Evolutionary conservation across 1,140 invertebrate species (phyloP), one percentile per base, ranked within the genome.

Genomic region (Danaus plexippus): DNA sequence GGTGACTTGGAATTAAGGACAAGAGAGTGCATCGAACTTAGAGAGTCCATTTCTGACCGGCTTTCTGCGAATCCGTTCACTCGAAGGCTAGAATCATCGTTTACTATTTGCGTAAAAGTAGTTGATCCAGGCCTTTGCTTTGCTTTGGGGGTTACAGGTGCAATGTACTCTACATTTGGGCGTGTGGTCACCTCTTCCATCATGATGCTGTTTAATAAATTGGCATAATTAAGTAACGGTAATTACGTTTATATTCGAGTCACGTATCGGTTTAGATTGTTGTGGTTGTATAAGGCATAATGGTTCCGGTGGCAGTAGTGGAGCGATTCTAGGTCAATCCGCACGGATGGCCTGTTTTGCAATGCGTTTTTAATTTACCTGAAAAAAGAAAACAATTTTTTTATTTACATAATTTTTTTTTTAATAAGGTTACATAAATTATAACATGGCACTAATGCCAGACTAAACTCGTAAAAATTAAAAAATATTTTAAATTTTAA

Each of bases 21-120:
- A 77, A 85, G 79, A 52, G 84, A 85, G 84, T 85, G 81, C 84
- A 85, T 85, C 82, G 84, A 87, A 85, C 84, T 83, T 67, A 82
- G 71, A 62, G 78, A 80, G 61, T 85, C 79, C 67, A 83, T 75
- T 52, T 67, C 66, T 49, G 69, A 54, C 58, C 74, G 74, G 63
- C 69, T 66, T 61, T 80, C 74, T 54, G 60, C 63, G 54, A 71
- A 77, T 67, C 75, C 80, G 66, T 84, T 83, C 66, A 73, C 56
- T 59, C 68, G 75, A 10, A 74, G 63, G 61, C 67, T 65, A 44
- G 63, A 48, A 60, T 78, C 77, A 54, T 84, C 75, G 54, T 54
- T 71, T n/a, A 69, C 77, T 55, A 85, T 85, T 68, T 83, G 78
- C 53, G 81, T 86, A 75, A 83, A 83, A 63, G 81, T 85, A 15